Evolutionary conservation across 1,140 invertebrate species (phyloP).

Genomic region (Acromyrmex charruanus): DNA sequence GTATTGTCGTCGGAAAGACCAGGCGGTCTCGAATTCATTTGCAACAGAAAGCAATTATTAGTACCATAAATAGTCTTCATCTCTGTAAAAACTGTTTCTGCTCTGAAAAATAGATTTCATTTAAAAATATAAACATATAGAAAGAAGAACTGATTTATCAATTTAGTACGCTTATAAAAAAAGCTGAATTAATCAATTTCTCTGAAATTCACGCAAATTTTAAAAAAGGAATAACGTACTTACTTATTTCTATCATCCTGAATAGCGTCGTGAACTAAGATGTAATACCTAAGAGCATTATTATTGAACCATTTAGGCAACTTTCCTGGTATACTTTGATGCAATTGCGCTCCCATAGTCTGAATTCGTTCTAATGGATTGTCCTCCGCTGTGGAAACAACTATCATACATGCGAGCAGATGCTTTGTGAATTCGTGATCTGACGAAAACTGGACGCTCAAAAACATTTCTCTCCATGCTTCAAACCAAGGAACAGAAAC

Average conservation of each 20-base stretch:
- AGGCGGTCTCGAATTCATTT: constrained; percentile 93
- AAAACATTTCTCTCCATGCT: constrained; percentile 96
- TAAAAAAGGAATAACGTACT: constrained; percentile 68
- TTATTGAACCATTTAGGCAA: constrained; percentile 96
- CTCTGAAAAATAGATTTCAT: constrained; percentile 86
- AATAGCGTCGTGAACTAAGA: constrained; percentile 95
- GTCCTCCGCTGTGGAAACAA: constrained; percentile 93
- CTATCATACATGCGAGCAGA: constrained; percentile 96
- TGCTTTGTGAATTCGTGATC: constrained; percentile 98
- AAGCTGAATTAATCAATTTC: not conserved
- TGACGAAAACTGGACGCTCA: constrained; percentile 95
- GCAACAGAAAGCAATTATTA: constrained; percentile 94
- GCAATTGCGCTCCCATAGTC: constrained; percentile 92
- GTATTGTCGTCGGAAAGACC: constrained; percentile 87
- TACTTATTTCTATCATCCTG: constrained; percentile 89
- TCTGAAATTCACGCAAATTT: not conserved
- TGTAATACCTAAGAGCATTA: constrained; percentile 94
- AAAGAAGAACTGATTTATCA: not conserved
- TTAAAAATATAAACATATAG: constrained; percentile 51
- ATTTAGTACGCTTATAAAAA: not conserved
- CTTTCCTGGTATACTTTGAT: constrained; percentile 92
- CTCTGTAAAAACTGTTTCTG: constrained; percentile 93
- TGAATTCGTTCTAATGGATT: constrained; percentile 93
- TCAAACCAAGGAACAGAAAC: constrained; percentile 97
- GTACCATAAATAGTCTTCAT: constrained; percentile 95